A percentile compares a stretch with the other conserved stretches of the same genome.
phyloP scores from a whole-genome alignment of 2,797 vertebrate species.

The Clarias platycephalus region DNA sequence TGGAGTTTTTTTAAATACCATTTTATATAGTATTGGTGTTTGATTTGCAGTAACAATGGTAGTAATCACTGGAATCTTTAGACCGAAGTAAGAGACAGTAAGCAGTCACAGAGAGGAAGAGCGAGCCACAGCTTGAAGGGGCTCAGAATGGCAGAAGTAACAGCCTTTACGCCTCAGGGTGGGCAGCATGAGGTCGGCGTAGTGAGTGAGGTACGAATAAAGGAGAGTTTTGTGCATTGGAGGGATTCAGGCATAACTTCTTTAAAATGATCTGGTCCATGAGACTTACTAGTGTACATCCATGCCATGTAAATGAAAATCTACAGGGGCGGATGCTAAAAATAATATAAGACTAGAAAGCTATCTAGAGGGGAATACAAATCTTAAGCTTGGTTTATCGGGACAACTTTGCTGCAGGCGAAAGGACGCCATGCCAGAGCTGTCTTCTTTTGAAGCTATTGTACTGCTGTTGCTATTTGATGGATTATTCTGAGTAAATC shows the following conservation, averaged over 20 bases:
- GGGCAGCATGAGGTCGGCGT: neutral
- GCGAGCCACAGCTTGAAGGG: neutral
- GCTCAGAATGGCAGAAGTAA: neutral
- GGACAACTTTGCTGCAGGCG: conserved; percentile 28
- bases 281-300: neutral
- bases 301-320: neutral
- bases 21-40: neutral
- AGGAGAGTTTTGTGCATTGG: neutral
- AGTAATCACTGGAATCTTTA: neutral
- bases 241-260: neutral
- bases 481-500: conserved; percentile 36
- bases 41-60: neutral
- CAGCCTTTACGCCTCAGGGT: neutral
- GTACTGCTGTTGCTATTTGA: conserved; percentile 8
- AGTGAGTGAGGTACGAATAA: neutral
- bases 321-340: neutral
- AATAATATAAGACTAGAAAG: neutral
- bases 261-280: neutral
- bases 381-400: neutral
- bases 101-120: neutral
- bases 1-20: neutral
- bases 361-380: neutral
- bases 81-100: neutral
- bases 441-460: conserved; percentile 4
- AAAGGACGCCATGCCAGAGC: conserved; percentile 14